Evolutionary conservation across 2,113 vertebrate species (phyloP), one percentile per base, ranked within the genome.

Genomic region (Alosa alosa): DNA sequence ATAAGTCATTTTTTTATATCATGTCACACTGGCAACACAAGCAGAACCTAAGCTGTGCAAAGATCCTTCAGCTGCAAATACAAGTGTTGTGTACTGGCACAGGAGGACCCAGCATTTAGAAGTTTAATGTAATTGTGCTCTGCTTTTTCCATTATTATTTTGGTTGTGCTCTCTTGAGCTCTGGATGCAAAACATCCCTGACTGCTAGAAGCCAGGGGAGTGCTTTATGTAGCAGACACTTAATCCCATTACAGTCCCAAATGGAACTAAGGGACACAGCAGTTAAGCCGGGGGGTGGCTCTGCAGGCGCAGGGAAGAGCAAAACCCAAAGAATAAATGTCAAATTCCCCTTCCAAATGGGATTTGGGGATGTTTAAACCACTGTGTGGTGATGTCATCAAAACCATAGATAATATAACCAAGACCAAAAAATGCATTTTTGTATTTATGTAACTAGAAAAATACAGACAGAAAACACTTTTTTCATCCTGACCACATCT

Each of bases 191-290:
- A 72, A 72, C 64, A 72, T 72, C 25, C 7, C 57, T n/a, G 20
- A n/a, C 57, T 64, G 57, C 17, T 20, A 18, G 8, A 81, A 85
- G 86, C 46, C 86, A 88, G 41, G 49, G 83, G 47, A 85, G 68
- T 25, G 49, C 83, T 85, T 89, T 84, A 86, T 84, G 82, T 86
- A 84, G 87, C 68, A 88, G 83, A 87, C 83, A 81, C 84, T 57
- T 90, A 87, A 89, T 88, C 87, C 57, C 84, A 86, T 89, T 85
- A 88, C 22, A 55, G 39, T 87, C 52, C 83, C 52, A 81, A 81
- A 82, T 41, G 81, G 15, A 84, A 85, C 44, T 82, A 25, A 82
- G 83, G 72, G 68, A 64, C 49, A 39, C 36, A 22, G 52, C 39
- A 81, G 55, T 72, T 44, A 3, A 0, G 81, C 85, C 41, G 47